Evolutionary conservation across 2,113 vertebrate genomes (phyloP).

Genomic region (Gavia stellata): DNA sequence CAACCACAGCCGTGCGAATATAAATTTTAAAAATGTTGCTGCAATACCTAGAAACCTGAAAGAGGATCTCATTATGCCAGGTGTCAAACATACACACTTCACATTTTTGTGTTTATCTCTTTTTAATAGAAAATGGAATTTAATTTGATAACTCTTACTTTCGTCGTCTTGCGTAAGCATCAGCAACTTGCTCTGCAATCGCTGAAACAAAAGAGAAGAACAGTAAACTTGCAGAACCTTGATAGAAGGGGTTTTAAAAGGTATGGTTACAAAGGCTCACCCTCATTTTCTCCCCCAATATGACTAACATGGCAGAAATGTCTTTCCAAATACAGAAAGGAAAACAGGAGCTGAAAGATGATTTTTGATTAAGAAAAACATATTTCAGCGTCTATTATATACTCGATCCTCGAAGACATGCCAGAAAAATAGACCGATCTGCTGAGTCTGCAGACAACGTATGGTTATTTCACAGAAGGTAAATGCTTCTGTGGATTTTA

Average conservation of each 20-base stretch:
- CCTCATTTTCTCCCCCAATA: background rate
- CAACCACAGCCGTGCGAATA: background rate
- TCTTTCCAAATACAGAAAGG: background rate
- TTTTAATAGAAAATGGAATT: background rate
- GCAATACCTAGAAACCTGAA: background rate
- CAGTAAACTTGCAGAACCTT: background rate
- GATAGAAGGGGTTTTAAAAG: background rate
- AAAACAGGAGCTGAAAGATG: background rate
- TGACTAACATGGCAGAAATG: background rate
- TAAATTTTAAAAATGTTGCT: background rate
- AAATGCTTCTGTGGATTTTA: background rate
- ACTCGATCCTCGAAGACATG: background rate
- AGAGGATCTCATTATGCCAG: background rate
- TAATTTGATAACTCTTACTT: slow-evolving; percentile 56
- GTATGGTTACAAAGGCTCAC: background rate
- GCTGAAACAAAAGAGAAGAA: slow-evolving; percentile 54
- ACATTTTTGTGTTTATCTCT: background rate
- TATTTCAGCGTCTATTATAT: background rate
- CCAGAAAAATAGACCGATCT: background rate
- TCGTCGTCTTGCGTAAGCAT: slow-evolving; percentile 56
- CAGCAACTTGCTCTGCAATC: slow-evolving; percentile 70
- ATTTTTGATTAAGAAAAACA: background rate
- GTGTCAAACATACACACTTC: background rate
- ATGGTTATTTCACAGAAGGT: background rate
- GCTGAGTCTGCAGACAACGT: background rate